Conservation (phyloP, 2,888 invertebrate species). For the Elegia similella region DNA sequence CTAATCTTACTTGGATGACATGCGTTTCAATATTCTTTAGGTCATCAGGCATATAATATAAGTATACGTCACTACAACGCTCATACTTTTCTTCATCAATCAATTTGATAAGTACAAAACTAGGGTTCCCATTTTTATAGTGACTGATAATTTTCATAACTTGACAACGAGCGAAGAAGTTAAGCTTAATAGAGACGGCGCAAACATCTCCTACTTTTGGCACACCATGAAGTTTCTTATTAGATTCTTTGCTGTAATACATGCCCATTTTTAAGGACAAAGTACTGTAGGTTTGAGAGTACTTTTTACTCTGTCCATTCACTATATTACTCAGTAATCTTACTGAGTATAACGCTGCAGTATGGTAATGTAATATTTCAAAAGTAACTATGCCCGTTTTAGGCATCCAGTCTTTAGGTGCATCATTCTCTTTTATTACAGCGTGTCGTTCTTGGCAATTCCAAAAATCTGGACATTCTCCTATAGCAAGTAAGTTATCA, state of each 20-base stretch:
- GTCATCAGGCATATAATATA: slow-evolving; percentile 76
- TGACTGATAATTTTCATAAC: slow-evolving; percentile 67
- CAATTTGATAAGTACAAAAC: slow-evolving; percentile 71
- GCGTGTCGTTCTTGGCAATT: slow-evolving; percentile 84
- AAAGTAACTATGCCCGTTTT: slow-evolving; percentile 79
- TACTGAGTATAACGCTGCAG: slow-evolving; percentile 84
- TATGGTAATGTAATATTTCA: slow-evolving; percentile 78
- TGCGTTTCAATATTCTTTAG: slow-evolving; percentile 70
- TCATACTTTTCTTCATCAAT: slow-evolving; percentile 82
- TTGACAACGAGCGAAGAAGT: slow-evolving; percentile 79
- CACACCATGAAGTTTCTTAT: slow-evolving; percentile 55
- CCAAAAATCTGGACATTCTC: slow-evolving; percentile 81
- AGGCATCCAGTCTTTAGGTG: slow-evolving; percentile 77
- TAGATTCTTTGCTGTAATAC: slow-evolving; percentile 57
- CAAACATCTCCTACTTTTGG: slow-evolving; percentile 81
- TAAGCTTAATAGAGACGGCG: slow-evolving; percentile 70
- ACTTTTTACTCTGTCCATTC: slow-evolving; percentile 42
- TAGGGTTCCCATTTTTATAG: slow-evolving; percentile 50
- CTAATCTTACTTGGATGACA: slow-evolving; percentile 57
- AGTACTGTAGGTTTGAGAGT: slow-evolving; percentile 51
- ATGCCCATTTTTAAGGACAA: slow-evolving; percentile 63
- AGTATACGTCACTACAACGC: slow-evolving; percentile 53
- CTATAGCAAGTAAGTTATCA: slow-evolving; percentile 82
- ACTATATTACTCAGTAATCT: slow-evolving; percentile 55
- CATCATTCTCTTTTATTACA: slow-evolving; percentile 76